phyloP scores from a whole-genome alignment of 2,888 invertebrate species.

The Prionchulus punctatus region DNA sequence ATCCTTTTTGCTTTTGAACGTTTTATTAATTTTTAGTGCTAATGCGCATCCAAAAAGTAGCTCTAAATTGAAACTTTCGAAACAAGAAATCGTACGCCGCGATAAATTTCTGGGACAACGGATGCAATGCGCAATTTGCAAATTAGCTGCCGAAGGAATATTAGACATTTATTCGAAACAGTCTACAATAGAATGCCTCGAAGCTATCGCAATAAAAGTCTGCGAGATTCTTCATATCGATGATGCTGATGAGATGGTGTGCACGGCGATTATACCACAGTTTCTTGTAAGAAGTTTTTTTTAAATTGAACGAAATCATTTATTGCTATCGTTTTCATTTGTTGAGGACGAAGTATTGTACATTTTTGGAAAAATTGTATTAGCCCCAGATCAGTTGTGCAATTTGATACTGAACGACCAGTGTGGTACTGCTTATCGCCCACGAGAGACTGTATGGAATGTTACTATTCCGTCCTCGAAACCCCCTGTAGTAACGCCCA shows the following conservation, averaged over 20 bases:
- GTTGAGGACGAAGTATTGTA: conserved; percentile 9
- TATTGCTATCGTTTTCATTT: too few relatives aligned
- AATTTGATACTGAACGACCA: conserved; percentile 7
- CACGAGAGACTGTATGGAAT: conserved; percentile 20
- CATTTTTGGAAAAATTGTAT: neutral
- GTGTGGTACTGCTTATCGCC: conserved; percentile 18
- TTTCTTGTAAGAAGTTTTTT: too few relatives aligned
- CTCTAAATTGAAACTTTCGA: too few relatives aligned
- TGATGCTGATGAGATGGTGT: neutral
- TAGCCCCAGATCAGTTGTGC: conserved; percentile 5
- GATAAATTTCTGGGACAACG: too few relatives aligned
- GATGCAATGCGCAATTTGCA: neutral
- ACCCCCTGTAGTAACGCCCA: neutral
- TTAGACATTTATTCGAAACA: neutral
- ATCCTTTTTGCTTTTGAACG: too few relatives aligned
- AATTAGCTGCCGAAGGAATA: neutral
- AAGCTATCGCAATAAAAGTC: neutral
- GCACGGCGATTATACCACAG: neutral
- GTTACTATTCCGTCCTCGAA: conserved; percentile 17
- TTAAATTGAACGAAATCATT: too few relatives aligned
- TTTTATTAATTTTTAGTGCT: too few relatives aligned
- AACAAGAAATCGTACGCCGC: too few relatives aligned
- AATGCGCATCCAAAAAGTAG: too few relatives aligned
- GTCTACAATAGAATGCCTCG: neutral
- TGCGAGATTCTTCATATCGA: neutral